A percentile compares a stretch with the other conserved stretches of the same genome.
Conservation (phyloP, 2,797 vertebrate genomes). For the Muscicapa striata region DNA sequence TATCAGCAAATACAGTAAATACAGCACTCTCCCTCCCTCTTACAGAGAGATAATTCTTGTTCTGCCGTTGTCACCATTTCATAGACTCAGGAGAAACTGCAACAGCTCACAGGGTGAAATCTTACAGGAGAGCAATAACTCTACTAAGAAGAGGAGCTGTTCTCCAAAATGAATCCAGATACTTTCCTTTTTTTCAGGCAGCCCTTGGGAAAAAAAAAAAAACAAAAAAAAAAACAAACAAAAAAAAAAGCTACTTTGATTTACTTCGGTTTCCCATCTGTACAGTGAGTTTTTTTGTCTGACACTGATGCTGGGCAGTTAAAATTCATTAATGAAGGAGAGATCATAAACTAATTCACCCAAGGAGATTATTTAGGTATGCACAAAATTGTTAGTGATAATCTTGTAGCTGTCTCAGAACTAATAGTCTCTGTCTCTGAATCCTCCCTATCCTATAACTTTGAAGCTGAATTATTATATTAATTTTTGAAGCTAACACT, state of each 20-base stretch:
- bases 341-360: neutral
- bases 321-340: neutral
- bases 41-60: constrained; percentile 29
- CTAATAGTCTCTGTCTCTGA: neutral
- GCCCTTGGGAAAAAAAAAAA: neutral
- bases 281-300: neutral
- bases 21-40: constrained; percentile 15
- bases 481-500: neutral
- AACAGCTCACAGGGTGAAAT: neutral
- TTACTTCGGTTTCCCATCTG: neutral
- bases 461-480: neutral
- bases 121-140: neutral
- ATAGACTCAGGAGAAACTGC: neutral
- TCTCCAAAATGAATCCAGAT: neutral
- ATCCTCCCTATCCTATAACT: neutral
- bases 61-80: neutral
- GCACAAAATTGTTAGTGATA: neutral
- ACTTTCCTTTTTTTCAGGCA: neutral
- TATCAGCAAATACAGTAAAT: constrained; percentile 54
- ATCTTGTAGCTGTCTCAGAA: neutral
- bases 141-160: neutral
- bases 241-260: neutral
- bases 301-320: neutral
- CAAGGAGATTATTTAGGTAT: neutral
- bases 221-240: neutral